Evolutionary conservation across 2,113 vertebrate species (phyloP).

Genomic region (Muscicapa adusta): DNA sequence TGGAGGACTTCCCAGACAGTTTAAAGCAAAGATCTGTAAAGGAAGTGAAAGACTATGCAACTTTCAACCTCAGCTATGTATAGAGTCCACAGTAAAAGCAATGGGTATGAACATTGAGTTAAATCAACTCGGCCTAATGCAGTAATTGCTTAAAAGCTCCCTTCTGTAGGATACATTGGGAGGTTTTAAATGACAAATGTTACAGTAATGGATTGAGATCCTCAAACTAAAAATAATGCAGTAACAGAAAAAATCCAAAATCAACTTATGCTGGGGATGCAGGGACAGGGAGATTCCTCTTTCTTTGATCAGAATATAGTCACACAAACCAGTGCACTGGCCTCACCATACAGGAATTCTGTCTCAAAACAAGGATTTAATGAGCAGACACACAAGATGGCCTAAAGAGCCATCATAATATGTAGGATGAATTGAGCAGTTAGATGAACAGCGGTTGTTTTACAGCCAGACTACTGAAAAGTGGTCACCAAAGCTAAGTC

Average conservation of each 20-base stretch:
- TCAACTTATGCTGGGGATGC: neutral
- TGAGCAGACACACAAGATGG: neutral
- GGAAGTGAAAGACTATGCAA: neutral
- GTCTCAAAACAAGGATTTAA: neutral
- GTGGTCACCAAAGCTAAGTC: neutral
- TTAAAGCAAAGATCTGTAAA: neutral
- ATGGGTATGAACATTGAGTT: neutral
- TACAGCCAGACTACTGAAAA: neutral
- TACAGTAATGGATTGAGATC: neutral
- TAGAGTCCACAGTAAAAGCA: neutral
- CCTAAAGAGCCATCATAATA: neutral
- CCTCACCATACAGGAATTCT: neutral
- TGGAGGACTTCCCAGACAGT: neutral
- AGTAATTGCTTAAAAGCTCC: neutral
- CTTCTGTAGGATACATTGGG: neutral
- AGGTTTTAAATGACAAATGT: neutral
- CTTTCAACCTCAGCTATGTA: neutral
- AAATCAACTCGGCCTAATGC: neutral
- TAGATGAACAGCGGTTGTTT: neutral
- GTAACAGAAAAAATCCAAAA: neutral
- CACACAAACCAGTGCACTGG: neutral
- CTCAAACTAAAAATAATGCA: neutral
- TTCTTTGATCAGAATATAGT: neutral
- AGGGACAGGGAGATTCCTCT: neutral
- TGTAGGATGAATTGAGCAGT: neutral